Evolutionary conservation across 2,113 vertebrate species (phyloP).

Genomic region (Colistium nudipinnis): DNA sequence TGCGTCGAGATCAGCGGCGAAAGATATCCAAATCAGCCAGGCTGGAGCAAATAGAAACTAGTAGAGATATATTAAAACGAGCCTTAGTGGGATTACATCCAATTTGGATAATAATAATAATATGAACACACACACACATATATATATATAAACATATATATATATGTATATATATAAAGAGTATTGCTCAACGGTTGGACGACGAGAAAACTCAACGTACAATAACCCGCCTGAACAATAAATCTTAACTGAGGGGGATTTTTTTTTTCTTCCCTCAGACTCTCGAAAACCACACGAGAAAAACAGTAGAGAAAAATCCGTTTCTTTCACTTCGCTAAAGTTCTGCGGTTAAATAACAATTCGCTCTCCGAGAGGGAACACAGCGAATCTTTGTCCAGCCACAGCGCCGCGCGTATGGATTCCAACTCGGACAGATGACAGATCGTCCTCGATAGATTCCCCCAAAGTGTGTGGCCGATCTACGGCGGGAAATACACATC

Average conservation of each 20-base stretch:
- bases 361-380: conserved; percentile 40
- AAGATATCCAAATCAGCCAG: conserved; percentile 71
- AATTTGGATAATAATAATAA: conserved; percentile 18
- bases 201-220: conserved; percentile 31
- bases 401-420: conserved; percentile 63
- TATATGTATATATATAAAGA: neutral
- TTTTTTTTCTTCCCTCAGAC: conserved; percentile 40
- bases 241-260: conserved; percentile 62
- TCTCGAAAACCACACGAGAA: conserved; percentile 60
- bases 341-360: conserved; percentile 48
- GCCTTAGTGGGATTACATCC: conserved; percentile 68
- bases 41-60: conserved; percentile 54
- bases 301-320: conserved; percentile 43
- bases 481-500: conserved; percentile 71
- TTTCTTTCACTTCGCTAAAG: conserved; percentile 66
- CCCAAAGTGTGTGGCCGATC: conserved; percentile 62
- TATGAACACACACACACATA: no score
- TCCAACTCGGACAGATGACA: conserved; percentile 75
- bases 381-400: conserved; percentile 68
- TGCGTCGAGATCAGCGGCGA: conserved; percentile 55
- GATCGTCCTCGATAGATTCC: conserved; percentile 82
- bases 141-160: neutral
- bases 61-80: conserved; percentile 11
- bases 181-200: conserved; percentile 44
- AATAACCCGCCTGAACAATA: conserved; percentile 71